These are phyloP conservation scores for Microcebus griseorufus DNA, from an alignment of 2,113 vertebrate species.

Conservation along the genomic window DNA sequence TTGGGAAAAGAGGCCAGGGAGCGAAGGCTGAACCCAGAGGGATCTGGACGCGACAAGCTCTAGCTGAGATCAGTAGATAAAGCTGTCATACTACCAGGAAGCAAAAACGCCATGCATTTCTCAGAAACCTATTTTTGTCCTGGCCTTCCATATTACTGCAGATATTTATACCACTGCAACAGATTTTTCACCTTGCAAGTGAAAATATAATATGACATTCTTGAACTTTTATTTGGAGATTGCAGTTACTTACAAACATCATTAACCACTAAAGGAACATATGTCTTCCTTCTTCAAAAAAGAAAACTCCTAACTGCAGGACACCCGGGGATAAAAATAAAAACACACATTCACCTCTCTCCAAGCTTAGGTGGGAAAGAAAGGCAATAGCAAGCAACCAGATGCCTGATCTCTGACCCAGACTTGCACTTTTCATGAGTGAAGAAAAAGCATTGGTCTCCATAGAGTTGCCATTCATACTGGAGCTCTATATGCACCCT, in stretches of 20 bases:
- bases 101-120: conserved; percentile 57
- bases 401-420: not conserved
- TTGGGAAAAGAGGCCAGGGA: conserved; percentile 1
- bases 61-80: conserved; percentile 56
- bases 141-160: conserved; percentile 40
- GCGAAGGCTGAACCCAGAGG: not conserved
- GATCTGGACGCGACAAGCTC: not conserved
- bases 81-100: conserved; percentile 63
- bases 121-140: conserved; percentile 76
- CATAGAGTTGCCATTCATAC: accelerated
- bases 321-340: not conserved
- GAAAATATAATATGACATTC: conserved; percentile 16
- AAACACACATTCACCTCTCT: not conserved
- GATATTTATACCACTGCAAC: conserved; percentile 54
- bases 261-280: not conserved
- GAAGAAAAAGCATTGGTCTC: not conserved
- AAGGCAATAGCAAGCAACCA: not conserved
- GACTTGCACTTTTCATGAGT: accelerated
- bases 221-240: not conserved
- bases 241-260: not conserved
- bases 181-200: conserved; percentile 44
- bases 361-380: not conserved
- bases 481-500: not conserved
- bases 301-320: not conserved
- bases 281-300: not conserved